Percentiles rank a stretch among this genome's conserved stretches.
Evolutionary conservation across 2,888 invertebrate species (phyloP).

Genomic region (Microctonus brassicae): DNA sequence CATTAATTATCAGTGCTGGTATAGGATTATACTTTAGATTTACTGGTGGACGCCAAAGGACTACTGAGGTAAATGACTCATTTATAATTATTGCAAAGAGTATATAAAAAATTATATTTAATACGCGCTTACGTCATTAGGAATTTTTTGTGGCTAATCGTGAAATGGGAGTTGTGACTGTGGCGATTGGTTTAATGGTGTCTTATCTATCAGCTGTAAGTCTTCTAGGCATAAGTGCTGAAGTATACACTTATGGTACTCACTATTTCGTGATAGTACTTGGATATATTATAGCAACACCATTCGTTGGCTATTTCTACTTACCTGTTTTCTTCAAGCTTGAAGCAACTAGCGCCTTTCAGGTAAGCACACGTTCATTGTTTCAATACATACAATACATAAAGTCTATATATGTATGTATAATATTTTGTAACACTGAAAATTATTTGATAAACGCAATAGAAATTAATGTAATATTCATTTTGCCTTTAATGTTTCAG

Average conservation of each 20-base stretch:
- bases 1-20: conserved; percentile 78
- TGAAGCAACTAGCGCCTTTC: conserved; percentile 87
- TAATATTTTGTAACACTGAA: neutral
- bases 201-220: conserved; percentile 94
- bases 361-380: conserved; percentile 71
- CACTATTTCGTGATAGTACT: conserved; percentile 86
- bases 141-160: conserved; percentile 87
- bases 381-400: neutral
- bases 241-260: conserved; percentile 87
- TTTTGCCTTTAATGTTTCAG: conserved; percentile 67
- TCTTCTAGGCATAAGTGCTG: conserved; percentile 86
- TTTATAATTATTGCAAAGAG: neutral
- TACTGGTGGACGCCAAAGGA: conserved; percentile 86
- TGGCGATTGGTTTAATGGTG: conserved; percentile 90
- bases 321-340: conserved; percentile 88
- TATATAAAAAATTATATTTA: neutral
- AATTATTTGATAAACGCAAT: too few species aligned
- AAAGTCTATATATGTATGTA: neutral
- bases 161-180: conserved; percentile 83
- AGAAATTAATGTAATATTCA: neutral
- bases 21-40: conserved; percentile 88
- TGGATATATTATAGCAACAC: conserved; percentile 84
- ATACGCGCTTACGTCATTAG: conserved; percentile 66
- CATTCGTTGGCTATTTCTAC: conserved; percentile 82
- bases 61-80: conserved; percentile 75